A percentile compares a stretch with the other conserved stretches of the same genome.
Evolutionary conservation across 2,113 vertebrate genomes (phyloP).

Genomic region (Rhinolophus ferrumequinum): DNA sequence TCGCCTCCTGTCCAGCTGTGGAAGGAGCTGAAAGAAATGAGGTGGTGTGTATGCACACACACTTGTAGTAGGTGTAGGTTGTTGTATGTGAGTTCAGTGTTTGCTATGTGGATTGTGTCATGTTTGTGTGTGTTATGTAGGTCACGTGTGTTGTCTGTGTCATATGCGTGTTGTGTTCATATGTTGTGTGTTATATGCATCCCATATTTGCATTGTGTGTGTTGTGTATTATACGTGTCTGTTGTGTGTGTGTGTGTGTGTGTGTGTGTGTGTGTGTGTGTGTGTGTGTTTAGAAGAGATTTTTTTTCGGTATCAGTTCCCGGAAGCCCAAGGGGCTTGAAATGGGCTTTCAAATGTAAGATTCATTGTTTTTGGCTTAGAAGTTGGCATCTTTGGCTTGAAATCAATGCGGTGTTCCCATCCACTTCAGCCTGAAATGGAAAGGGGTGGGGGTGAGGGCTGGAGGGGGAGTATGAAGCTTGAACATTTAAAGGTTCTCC

Average conservation of each 20-base stretch:
- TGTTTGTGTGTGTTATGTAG: background rate
- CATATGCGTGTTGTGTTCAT: background rate
- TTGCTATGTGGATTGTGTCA: background rate
- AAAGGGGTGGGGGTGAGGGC: background rate
- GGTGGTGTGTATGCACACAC: accelerated
- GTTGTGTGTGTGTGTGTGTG: background rate
- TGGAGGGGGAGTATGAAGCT: background rate
- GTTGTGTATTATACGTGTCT: background rate
- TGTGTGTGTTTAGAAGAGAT: background rate
- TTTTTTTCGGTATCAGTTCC: background rate
- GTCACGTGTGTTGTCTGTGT: background rate
- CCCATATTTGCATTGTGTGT: background rate
- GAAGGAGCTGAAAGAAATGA: background rate
- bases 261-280: background rate
- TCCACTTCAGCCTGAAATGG: background rate
- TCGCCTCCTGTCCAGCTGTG: background rate
- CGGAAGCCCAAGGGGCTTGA: background rate
- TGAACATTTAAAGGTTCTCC: background rate
- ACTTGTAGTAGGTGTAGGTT: background rate
- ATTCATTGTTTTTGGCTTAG: background rate
- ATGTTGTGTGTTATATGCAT: background rate
- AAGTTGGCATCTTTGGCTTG: slow-evolving; percentile 10
- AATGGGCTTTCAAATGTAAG: slow-evolving; percentile 40
- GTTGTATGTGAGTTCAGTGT: background rate
- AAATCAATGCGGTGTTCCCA: background rate